Evolutionary conservation across 2,113 vertebrate species (phyloP).

Genomic region (Dasyprocta punctata): DNA sequence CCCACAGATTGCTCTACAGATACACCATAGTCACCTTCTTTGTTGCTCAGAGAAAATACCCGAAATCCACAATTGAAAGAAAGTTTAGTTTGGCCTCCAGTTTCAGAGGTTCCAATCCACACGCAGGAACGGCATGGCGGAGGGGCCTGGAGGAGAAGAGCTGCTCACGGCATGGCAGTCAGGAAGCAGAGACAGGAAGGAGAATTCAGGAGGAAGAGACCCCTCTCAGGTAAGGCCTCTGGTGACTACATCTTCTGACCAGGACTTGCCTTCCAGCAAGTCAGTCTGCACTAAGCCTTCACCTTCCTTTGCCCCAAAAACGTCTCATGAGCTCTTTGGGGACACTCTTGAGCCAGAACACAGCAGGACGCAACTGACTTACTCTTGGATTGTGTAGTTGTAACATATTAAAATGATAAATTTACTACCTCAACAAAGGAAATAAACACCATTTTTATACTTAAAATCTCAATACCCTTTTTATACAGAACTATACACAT

Average conservation of each 20-base stretch:
- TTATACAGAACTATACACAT: background rate
- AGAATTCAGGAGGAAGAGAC: background rate
- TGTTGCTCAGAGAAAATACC: background rate
- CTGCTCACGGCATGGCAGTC: too few species aligned
- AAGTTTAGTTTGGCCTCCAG: background rate
- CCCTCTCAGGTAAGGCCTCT: background rate
- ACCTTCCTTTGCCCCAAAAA: background rate
- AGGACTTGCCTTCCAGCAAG: background rate
- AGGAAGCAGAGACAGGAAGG: background rate
- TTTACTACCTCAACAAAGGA: background rate
- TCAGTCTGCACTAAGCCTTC: too few species aligned
- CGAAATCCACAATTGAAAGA: background rate
- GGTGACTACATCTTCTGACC: too few species aligned
- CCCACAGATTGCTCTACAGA: background rate
- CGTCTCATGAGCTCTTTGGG: background rate
- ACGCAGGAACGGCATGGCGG: rapidly evolving
- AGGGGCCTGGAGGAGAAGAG: background rate
- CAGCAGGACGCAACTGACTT: background rate
- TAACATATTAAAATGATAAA: background rate
- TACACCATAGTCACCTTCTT: background rate
- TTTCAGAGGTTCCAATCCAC: background rate
- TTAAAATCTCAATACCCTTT: background rate
- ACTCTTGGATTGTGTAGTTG: background rate
- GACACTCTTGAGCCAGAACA: background rate
- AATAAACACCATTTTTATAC: background rate